Evolutionary conservation across 2,113 vertebrate genomes (phyloP), one percentile per base, ranked within the genome.

Genomic region (Tyrannus savana): DNA sequence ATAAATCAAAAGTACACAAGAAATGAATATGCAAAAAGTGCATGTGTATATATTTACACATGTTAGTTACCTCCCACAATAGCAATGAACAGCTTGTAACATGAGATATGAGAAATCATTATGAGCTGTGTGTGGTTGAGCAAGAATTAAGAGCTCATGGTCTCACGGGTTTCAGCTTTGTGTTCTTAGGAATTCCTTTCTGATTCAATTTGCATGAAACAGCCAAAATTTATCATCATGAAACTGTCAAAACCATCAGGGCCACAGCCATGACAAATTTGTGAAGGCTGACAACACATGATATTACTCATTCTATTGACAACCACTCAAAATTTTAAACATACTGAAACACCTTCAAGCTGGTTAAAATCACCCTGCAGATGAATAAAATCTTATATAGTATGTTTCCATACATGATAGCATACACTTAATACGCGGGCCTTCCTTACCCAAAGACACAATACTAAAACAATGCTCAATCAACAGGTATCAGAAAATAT

Each of bases 181-280:
- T 49, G 27, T 58, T 59, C 46, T 55, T 12, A 35, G 64, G 77
- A 80, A 71, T 69, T 72, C 50, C n/a, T n/a, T 87, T 59, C 56
- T 44, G 44, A 80, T 80, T 69, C 30, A 46, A 15, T 87, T 46
- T 58, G 24, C 47, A 37, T 46, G 24, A 91, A 87, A 83, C 66
- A 83, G 37, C 3, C 59, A 49, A 68, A 80, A 90, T 76, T 73
- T 69, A 50, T 77, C 55, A 64, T 55, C 27, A 44, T 10, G 69
- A 55, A 84, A 60, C 74, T 87, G 86, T 69, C 93, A 92, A 90
- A 94, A 85, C 16, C 14, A 8, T 31, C 74, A 87, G 37, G 83
- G 50, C 30, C 49, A 90, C n/a, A 87, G 69, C 46, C 85, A 78
- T 14, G 69, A 89, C 60, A 81, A 92, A 90, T 66, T 8, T 17